A percentile compares a stretch with the other conserved stretches of the same genome.
These are phyloP conservation scores for Chinchilla lanigera DNA, from an alignment of 2,113 vertebrate genomes.

Conservation along the genomic window DNA sequence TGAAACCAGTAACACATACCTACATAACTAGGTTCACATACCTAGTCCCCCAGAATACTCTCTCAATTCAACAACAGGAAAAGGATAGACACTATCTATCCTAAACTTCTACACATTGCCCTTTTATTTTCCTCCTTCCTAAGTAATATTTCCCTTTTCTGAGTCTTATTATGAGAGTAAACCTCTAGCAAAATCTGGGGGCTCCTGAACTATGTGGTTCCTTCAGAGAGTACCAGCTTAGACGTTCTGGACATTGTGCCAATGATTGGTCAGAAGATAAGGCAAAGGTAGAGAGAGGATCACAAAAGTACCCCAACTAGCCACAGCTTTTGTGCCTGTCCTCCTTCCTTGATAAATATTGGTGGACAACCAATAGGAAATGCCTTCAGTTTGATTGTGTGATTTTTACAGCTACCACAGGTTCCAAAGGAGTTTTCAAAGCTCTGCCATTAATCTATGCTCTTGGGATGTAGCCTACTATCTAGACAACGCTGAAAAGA, in stretches of 20 bases:
- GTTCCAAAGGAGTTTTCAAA: neutral
- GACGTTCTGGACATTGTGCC: neutral
- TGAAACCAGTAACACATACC: neutral
- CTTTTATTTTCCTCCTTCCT: neutral
- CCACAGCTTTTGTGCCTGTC: neutral
- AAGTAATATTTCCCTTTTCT: neutral
- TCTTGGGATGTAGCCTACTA: neutral
- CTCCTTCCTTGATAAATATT: neutral
- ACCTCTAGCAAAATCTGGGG: neutral
- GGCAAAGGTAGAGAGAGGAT: neutral
- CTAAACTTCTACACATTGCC: neutral
- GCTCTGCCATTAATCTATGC: neutral
- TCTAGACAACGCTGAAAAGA: neutral
- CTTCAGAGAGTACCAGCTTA: neutral
- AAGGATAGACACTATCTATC: neutral
- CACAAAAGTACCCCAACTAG: neutral
- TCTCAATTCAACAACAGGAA: neutral
- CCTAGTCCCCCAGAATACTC: neutral
- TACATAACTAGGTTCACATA: neutral
- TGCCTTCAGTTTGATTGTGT: neutral
- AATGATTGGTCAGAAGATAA: neutral
- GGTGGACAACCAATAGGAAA: neutral
- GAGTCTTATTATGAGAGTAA: neutral
- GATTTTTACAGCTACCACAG: accelerated
- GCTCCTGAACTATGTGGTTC: neutral